phyloP scores from a whole-genome alignment of 1,140 invertebrate species.

The Heliconius himera region DNA sequence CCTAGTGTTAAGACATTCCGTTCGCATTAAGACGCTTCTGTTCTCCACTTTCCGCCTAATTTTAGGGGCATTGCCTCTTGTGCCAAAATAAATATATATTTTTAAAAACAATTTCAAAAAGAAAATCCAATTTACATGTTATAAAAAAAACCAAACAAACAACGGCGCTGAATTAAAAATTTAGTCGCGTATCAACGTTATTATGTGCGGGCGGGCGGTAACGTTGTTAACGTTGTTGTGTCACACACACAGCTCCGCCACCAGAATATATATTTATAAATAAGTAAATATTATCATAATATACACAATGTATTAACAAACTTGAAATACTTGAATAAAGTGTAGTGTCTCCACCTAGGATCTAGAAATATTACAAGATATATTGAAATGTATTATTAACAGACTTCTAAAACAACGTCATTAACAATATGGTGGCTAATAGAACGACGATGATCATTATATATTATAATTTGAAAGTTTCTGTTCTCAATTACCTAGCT shows the following conservation, averaged over 20 bases:
- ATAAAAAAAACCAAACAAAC: conserved; percentile 11
- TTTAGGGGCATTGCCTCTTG: too few species aligned
- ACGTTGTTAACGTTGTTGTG: not conserved
- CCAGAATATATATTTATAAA: conserved; percentile 27
- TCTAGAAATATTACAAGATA: too few species aligned
- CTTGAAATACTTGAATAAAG: not conserved
- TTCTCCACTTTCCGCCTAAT: too few species aligned
- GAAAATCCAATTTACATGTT: not conserved
- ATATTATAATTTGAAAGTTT: too few species aligned
- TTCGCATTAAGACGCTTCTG: too few species aligned
- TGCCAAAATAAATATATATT: too few species aligned
- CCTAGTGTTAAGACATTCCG: too few species aligned
- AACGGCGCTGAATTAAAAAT: conserved; percentile 10
- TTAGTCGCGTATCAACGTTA: conserved; percentile 18
- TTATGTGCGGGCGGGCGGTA: conserved; percentile 13
- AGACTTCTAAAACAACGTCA: too few species aligned
- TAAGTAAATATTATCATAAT: conserved; percentile 19
- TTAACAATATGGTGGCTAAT: too few species aligned
- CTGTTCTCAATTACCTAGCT: too few species aligned
- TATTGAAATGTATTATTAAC: not conserved
- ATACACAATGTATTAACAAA: not conserved
- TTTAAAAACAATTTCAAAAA: not conserved
- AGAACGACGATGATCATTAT: too few species aligned
- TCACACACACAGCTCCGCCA: conserved; percentile 27
- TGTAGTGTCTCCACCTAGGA: not conserved